phyloP scores from a whole-genome alignment of 2,888 invertebrate species.

The Sphecodes monilicornis region DNA sequence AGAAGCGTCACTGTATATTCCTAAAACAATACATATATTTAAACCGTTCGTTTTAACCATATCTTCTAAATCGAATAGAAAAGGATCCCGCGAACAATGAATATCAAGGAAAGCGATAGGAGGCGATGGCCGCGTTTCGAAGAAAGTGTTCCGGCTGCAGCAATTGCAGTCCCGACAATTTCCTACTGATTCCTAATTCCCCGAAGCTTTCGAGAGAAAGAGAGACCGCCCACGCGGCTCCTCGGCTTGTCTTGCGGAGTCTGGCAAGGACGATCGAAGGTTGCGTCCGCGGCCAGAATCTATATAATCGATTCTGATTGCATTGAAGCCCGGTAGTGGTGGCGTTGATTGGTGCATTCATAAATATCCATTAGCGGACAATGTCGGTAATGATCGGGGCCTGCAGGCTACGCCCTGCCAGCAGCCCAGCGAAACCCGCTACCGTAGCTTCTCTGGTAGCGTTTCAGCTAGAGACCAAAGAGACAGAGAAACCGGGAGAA shows the following conservation, averaged over 20 bases:
- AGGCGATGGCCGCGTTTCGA: not conserved
- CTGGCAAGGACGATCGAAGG: slow-evolving; percentile 70
- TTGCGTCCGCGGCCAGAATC: slow-evolving; percentile 73
- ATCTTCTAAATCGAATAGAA: too few species aligned
- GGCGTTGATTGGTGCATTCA: slow-evolving; percentile 84
- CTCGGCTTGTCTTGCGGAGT: slow-evolving; percentile 20
- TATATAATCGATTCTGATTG: slow-evolving; percentile 84
- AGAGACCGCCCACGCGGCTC: slow-evolving; percentile 42
- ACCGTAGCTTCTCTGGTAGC: slow-evolving; percentile 77
- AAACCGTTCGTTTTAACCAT: too few species aligned
- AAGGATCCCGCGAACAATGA: not conserved
- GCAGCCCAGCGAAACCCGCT: slow-evolving; percentile 59
- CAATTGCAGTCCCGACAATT: slow-evolving; percentile 38
- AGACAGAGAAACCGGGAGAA: not conserved
- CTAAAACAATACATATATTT: too few species aligned
- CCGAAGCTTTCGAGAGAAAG: slow-evolving; percentile 30
- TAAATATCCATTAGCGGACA: slow-evolving; percentile 84
- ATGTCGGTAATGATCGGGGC: slow-evolving; percentile 83
- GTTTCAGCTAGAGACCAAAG: slow-evolving; percentile 69
- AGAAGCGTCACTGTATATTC: too few species aligned
- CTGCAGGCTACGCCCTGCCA: slow-evolving; percentile 81
- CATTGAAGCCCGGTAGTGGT: slow-evolving; percentile 84
- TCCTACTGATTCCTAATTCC: slow-evolving; percentile 47
- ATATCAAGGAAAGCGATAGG: not conserved
- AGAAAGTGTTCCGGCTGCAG: not conserved